Evolutionary conservation across 2,113 vertebrate species (phyloP).

Genomic region (Miniopterus natalensis): DNA sequence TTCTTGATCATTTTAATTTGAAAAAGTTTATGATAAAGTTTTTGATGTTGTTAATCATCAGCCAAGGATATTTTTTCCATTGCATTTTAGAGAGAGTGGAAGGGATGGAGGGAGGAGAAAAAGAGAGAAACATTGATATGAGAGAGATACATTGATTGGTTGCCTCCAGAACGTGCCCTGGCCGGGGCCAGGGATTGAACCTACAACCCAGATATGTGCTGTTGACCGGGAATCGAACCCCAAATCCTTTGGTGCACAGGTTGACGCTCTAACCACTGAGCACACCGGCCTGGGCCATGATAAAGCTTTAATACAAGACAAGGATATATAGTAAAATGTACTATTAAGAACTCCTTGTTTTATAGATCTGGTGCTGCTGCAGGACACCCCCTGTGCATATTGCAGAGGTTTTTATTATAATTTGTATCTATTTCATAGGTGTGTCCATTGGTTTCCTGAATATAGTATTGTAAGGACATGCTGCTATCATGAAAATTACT

Average conservation of each 20-base stretch:
- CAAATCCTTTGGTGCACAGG: too few relatives aligned
- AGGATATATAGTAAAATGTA: not conserved
- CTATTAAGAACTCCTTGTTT: not conserved
- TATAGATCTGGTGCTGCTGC: not conserved
- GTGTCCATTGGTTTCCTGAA: not conserved
- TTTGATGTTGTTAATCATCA: not conserved
- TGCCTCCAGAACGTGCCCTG: too few relatives aligned
- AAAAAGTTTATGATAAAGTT: not conserved
- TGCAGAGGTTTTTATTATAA: not conserved
- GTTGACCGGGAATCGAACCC: too few relatives aligned
- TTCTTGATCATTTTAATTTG: not conserved
- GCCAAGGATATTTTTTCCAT: too few relatives aligned
- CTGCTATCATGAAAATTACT: constrained; percentile 36
- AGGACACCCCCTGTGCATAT: not conserved
- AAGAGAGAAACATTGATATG: too few relatives aligned
- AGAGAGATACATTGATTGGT: too few relatives aligned
- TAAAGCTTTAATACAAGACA: not conserved
- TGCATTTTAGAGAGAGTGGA: too few relatives aligned
- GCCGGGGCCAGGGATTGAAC: too few relatives aligned
- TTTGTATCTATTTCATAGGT: not conserved
- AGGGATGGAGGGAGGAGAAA: too few relatives aligned
- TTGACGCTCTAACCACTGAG: too few relatives aligned
- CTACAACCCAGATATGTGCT: too few relatives aligned
- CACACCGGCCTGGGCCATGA: not conserved
- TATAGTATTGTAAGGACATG: not conserved